These are phyloP conservation scores for Oncopodura yosiiana DNA, from an alignment of 1,140 invertebrate genomes.

Conservation along the genomic window DNA sequence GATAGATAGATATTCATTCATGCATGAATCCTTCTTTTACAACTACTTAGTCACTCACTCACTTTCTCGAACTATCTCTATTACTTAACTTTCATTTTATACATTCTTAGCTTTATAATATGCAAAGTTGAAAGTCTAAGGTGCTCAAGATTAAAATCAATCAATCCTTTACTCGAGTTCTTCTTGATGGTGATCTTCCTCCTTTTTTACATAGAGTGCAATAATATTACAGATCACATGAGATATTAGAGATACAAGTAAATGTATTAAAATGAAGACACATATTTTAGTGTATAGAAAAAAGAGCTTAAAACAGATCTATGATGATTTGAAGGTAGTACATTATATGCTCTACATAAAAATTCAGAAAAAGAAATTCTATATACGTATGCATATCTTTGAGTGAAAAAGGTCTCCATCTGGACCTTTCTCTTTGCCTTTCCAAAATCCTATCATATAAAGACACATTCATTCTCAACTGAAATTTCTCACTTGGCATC, in stretches of 20 bases:
- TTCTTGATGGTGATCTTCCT: background rate
- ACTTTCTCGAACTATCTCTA: conserved; percentile 2
- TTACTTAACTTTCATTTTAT: conserved; percentile 9
- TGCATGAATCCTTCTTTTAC: background rate
- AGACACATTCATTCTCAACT: background rate
- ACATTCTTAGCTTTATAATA: conserved; percentile 3
- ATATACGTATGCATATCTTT: too few relatives aligned
- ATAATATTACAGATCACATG: too few relatives aligned
- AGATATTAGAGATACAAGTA: too few relatives aligned
- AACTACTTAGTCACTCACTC: conserved; percentile 2
- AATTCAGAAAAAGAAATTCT: background rate
- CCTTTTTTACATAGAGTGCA: background rate
- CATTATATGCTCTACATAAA: too few relatives aligned
- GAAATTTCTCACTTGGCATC: conserved; percentile 10
- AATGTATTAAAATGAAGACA: too few relatives aligned
- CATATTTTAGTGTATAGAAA: too few relatives aligned
- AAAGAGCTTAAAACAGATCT: too few relatives aligned
- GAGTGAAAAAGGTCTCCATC: too few relatives aligned
- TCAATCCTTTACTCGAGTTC: conserved; percentile 5
- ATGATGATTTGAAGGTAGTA: too few relatives aligned
- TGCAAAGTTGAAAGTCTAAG: background rate
- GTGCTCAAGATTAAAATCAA: conserved; percentile 17
- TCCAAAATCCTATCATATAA: too few relatives aligned
- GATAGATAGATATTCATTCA: conserved; percentile 2
- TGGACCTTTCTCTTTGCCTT: too few relatives aligned